These are phyloP conservation scores for Dendrolimus pini DNA, from an alignment of 2,888 invertebrate species.

Conservation along the genomic window DNA sequence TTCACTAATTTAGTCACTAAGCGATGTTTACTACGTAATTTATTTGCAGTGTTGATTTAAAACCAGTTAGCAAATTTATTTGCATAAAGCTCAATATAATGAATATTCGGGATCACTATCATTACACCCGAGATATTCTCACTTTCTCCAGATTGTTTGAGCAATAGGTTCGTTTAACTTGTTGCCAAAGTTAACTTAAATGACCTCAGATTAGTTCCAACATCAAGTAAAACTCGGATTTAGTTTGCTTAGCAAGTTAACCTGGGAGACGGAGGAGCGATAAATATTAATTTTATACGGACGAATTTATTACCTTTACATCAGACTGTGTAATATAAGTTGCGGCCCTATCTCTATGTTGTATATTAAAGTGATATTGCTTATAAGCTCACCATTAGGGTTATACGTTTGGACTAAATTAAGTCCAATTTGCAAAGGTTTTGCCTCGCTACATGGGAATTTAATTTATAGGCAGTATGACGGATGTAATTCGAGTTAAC, in stretches of 20 bases:
- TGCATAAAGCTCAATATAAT: conserved; percentile 7
- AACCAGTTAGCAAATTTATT: neutral
- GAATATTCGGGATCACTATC: conserved; percentile 5
- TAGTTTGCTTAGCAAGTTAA: neutral
- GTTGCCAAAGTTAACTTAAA: conserved; percentile 10
- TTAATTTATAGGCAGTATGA: conserved; percentile 59
- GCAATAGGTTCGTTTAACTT: conserved; percentile 1
- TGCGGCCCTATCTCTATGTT: conserved; percentile 24
- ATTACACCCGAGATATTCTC: neutral
- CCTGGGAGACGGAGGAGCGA: neutral
- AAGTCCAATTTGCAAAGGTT: conserved; percentile 69
- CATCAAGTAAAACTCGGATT: conserved; percentile 1
- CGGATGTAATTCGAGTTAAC: conserved; percentile 56
- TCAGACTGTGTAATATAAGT: conserved; percentile 13
- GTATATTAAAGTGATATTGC: conserved; percentile 60
- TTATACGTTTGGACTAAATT: conserved; percentile 67
- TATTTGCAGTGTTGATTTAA: neutral
- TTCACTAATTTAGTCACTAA: no score
- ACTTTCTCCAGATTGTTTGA: conserved; percentile 7
- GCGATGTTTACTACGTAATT: neutral
- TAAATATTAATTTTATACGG: conserved; percentile 29
- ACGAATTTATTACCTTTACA: conserved; percentile 39
- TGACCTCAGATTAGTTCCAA: conserved; percentile 15
- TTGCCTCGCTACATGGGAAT: conserved; percentile 59
- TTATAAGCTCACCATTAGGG: conserved; percentile 63